phyloP scores from a whole-genome alignment of 2,797 vertebrate species.

The Spheniscus humboldti region DNA sequence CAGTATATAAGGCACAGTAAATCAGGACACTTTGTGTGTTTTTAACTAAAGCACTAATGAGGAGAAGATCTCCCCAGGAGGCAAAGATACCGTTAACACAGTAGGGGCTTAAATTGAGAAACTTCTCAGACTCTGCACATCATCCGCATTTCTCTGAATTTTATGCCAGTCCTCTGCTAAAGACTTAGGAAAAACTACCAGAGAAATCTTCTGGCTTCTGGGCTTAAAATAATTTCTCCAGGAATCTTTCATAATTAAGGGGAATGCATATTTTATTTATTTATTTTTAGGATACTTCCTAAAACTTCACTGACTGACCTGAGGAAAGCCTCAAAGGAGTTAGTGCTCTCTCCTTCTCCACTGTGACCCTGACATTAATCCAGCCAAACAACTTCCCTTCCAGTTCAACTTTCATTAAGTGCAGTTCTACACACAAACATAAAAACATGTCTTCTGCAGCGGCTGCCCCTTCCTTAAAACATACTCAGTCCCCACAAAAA shows the following conservation, averaged over 20 bases:
- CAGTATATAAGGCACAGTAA: not conserved
- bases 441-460: not conserved
- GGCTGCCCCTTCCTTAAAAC: not conserved
- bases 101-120: not conserved
- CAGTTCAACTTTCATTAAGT: not conserved
- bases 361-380: not conserved
- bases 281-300: not conserved
- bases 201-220: not conserved
- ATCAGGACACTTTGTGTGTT: not conserved
- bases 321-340: not conserved
- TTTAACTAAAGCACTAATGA: not conserved
- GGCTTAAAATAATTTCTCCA: not conserved
- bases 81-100: not conserved
- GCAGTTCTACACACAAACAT: not conserved
- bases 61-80: not conserved
- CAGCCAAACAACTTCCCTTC: not conserved
- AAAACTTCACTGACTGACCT: not conserved
- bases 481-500: not conserved
- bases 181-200: not conserved
- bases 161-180: not conserved
- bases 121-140: not conserved
- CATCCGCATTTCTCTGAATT: not conserved
- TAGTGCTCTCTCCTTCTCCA: not conserved
- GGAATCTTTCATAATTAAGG: not conserved
- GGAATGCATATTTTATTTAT: not conserved